Percentiles rank a stretch among this genome's conserved stretches.
Evolutionary conservation across 2,888 invertebrate species (phyloP).

Genomic region (Agriopis aurantiaria): DNA sequence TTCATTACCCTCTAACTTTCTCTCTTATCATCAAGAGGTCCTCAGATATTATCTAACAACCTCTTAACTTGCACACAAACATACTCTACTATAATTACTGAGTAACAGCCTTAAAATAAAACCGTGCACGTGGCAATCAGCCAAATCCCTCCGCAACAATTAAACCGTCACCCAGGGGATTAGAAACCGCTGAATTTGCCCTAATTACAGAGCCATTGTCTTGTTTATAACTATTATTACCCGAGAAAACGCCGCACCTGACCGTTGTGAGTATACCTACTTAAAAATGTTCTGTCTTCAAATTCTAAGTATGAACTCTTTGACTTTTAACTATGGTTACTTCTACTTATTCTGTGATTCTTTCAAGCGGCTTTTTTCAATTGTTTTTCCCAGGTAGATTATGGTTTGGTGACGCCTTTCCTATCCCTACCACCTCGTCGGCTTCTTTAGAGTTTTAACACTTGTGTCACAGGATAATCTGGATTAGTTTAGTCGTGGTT

Average conservation of each 20-base stretch:
- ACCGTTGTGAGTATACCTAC: too few species aligned
- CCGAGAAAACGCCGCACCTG: not conserved
- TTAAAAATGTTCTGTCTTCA: not conserved
- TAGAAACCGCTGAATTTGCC: conserved; percentile 25
- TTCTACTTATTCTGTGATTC: not conserved
- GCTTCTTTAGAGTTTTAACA: conserved; percentile 55
- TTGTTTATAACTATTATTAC: conserved; percentile 11
- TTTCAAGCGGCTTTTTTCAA: conserved; percentile 12
- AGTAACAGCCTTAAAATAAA: conserved; percentile 9
- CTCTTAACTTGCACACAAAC: too few species aligned
- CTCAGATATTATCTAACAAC: too few species aligned
- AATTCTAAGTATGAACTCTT: not conserved
- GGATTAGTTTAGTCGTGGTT: conserved; percentile 59
- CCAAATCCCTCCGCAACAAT: conserved; percentile 17
- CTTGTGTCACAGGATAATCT: conserved; percentile 61
- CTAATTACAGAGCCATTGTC: conserved; percentile 25
- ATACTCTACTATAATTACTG: too few species aligned
- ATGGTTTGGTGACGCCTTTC: conserved; percentile 39
- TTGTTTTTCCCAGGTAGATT: conserved; percentile 57
- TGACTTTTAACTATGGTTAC: not conserved
- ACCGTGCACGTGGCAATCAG: conserved; percentile 12
- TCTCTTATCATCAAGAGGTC: too few species aligned
- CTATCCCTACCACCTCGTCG: conserved; percentile 56
- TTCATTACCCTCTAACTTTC: too few species aligned
- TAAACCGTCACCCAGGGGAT: conserved; percentile 25